These are phyloP conservation scores for Xenops minutus DNA, from an alignment of 2,797 vertebrate genomes.

Conservation along the genomic window DNA sequence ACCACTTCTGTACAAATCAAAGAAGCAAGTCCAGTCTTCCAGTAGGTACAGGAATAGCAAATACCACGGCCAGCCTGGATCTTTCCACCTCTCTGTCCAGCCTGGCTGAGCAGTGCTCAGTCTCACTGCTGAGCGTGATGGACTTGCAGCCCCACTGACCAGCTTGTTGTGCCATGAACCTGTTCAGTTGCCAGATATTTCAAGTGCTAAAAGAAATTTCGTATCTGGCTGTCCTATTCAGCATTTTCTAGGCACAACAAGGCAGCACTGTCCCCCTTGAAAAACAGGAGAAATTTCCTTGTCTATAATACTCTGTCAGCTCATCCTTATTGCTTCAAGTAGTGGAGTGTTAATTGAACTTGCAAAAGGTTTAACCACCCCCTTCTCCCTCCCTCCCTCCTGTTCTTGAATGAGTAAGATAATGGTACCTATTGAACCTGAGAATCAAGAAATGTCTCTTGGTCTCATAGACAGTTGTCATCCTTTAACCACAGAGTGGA, in stretches of 20 bases:
- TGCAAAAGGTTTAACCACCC: not conserved
- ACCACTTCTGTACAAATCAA: not conserved
- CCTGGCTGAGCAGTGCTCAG: not conserved
- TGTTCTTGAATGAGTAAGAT: not conserved
- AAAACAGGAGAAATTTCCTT: not conserved
- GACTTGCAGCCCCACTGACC: not conserved
- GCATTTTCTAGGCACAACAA: not conserved
- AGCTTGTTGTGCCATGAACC: not conserved
- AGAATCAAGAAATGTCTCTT: not conserved
- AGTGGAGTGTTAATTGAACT: not conserved
- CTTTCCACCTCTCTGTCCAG: not conserved
- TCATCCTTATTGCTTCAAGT: not conserved
- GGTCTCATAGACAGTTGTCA: not conserved
- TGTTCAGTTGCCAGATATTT: not conserved
- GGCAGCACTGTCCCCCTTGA: fast-evolving
- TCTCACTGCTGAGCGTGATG: not conserved
- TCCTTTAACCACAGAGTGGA: not conserved
- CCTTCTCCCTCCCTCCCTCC: not conserved
- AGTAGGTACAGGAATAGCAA: not conserved
- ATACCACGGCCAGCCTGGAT: not conserved
- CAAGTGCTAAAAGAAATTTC: not conserved
- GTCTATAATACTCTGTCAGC: not conserved
- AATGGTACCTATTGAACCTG: not conserved
- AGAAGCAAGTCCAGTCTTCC: not conserved
- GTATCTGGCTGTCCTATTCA: not conserved